phyloP scores from a whole-genome alignment of 2,113 vertebrate species.

The Manacus vitellinus region DNA sequence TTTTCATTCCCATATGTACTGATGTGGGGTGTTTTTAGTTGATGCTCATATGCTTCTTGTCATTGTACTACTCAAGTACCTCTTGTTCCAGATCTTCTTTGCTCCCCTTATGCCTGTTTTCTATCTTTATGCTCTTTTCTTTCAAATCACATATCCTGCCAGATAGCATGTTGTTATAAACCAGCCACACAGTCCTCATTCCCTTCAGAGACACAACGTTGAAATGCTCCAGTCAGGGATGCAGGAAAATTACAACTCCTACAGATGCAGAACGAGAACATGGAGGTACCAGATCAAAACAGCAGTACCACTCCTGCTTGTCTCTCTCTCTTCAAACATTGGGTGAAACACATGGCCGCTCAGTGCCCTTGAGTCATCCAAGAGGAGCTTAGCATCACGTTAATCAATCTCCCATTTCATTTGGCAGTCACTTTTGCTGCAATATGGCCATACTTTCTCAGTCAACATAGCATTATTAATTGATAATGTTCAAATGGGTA shows the following conservation, averaged over 20 bases:
- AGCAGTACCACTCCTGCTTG: neutral
- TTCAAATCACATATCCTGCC: neutral
- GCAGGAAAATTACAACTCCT: neutral
- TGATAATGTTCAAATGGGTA: neutral
- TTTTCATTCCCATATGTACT: neutral
- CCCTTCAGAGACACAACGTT: neutral
- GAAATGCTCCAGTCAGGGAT: neutral
- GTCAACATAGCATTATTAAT: neutral
- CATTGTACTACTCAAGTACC: neutral
- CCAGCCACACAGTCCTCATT: neutral
- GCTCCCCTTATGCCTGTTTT: neutral
- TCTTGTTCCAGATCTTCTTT: neutral
- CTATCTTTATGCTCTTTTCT: neutral
- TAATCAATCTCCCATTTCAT: neutral
- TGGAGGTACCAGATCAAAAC: neutral
- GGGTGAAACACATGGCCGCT: neutral
- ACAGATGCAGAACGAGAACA: neutral
- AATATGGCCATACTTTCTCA: neutral
- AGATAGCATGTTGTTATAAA: neutral
- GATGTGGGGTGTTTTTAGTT: neutral
- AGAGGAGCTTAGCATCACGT: fast-evolving
- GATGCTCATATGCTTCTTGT: neutral
- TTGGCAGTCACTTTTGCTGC: neutral
- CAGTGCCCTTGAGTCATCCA: fast-evolving
- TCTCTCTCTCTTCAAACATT: neutral